Evolutionary conservation across 1,140 invertebrate genomes (phyloP), one percentile per base, ranked within the genome.

Genomic region (Calliphora vicina): DNA sequence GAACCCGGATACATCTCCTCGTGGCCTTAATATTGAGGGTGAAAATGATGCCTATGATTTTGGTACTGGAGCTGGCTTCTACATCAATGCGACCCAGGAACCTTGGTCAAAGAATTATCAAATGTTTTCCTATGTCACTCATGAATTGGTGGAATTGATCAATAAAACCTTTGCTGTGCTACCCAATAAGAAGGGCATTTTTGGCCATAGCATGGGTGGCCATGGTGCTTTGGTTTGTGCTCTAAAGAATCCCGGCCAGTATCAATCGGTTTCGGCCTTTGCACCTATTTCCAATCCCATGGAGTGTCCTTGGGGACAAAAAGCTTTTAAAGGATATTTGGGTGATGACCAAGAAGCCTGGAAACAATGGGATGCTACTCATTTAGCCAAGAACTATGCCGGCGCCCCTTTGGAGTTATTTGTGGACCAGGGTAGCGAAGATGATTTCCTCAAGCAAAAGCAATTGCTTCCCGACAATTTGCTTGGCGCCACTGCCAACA

Each of bases 61-160:
- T 92, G 99, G 99, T 29, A 95, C 94, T 29, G 97, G 97, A 25
- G 98, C 99, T 85, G 97, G 98, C 2, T 99, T 99, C 91, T 99
- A 99, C 91, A 92, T 99, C 0, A 96, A 99, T 93, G 97, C 98
- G 4, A 95, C 95, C 0, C 91, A 95, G 86, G 95, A 96, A 35
- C 97, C 97, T 82, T 99, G 98, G 98, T 95, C 95, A 57, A 95
- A 94, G 80, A 95, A 99, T 91, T 99, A 99, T 86, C 94, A 95
- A 87, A 99, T 99, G 99, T 99, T 95, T 87, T 97, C 96, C 72
- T 99, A 99, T 88, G 92, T 99, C n/a, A 97, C 97, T 10, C 93
- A 94, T 86, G 99, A 99, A 91, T 91, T 99, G 61, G 94, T 95
- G 82, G 92, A 94, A 72, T 82, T 99, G n/a, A 93, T 99, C 29